Evolutionary conservation across 2,888 invertebrate species (phyloP).

Genomic region (Cheilosia soror): DNA sequence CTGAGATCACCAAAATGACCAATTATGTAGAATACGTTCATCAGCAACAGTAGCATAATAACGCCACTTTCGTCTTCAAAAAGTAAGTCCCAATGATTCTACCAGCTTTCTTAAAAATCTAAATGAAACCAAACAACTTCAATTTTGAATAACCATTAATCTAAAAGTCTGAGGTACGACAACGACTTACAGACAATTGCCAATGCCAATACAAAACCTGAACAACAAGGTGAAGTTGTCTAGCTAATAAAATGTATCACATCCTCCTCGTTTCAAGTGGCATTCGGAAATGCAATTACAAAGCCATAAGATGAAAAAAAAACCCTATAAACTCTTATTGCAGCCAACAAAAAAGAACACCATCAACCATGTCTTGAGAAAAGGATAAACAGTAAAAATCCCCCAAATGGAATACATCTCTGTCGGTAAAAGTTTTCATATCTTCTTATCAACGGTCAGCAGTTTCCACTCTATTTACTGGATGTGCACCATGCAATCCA

Average conservation of each 20-base stretch:
- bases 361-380: slow-evolving; percentile 3
- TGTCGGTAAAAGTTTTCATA: slow-evolving; percentile 71
- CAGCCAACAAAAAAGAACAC: slow-evolving; percentile 4
- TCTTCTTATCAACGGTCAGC: slow-evolving; percentile 74
- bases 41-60: too few relatives aligned
- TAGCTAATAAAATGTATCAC: slow-evolving; percentile 58
- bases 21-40: too few relatives aligned
- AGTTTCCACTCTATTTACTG: slow-evolving; percentile 75
- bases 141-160: neutral
- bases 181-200: neutral
- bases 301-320: neutral
- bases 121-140: neutral
- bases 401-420: slow-evolving; percentile 62
- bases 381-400: slow-evolving; percentile 37
- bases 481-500: slow-evolving; percentile 37
- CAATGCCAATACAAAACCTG: neutral
- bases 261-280: slow-evolving; percentile 41
- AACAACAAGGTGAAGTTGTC: slow-evolving; percentile 45
- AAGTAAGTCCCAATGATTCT: too few relatives aligned
- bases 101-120: neutral
- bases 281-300: slow-evolving; percentile 36
- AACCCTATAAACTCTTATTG: slow-evolving; percentile 25
- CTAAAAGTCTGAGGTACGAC: neutral
- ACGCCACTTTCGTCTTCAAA: too few relatives aligned
- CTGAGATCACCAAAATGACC: too few relatives aligned